A percentile compares a stretch with the other conserved stretches of the same genome.
Evolutionary conservation across 2,888 invertebrate genomes (phyloP).

Genomic region (Drosophila prolongata): DNA sequence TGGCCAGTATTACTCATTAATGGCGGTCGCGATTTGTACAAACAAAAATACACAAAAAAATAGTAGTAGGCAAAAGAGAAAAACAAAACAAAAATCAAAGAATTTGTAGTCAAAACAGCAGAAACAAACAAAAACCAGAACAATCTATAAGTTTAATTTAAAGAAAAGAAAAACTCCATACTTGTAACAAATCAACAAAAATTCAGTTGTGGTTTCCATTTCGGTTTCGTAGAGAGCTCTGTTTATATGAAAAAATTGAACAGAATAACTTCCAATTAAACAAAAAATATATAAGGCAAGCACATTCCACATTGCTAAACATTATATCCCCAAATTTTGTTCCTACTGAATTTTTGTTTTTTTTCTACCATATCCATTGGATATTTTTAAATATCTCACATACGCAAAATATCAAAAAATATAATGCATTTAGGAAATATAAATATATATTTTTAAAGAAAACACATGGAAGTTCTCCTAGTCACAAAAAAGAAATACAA

Average conservation of each 20-base stretch:
- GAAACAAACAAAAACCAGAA: conserved; percentile 27
- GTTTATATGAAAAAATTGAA: background rate
- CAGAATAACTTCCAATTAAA: conserved; percentile 3
- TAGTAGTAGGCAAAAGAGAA: conserved; percentile 6
- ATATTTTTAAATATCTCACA: conserved; percentile 5
- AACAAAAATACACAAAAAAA: conserved; percentile 18
- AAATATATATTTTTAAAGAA: conserved; percentile 5
- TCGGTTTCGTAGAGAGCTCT: conserved; percentile 23
- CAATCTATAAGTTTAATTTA: conserved; percentile 30
- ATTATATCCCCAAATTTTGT: background rate
- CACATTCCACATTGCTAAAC: conserved; percentile 12
- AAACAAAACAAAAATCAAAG: conserved; percentile 61
- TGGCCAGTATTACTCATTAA: conserved; percentile 37
- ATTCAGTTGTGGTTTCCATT: conserved; percentile 29
- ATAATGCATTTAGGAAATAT: conserved; percentile 1
- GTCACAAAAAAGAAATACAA: conserved; percentile 19
- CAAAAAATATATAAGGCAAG: conserved; percentile 11
- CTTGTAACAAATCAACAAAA: conserved; percentile 11
- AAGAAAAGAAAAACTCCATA: conserved; percentile 3
- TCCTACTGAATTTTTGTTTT: conserved; percentile 4
- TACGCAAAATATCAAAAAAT: background rate
- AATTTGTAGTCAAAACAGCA: conserved; percentile 58
- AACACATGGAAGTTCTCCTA: conserved; percentile 29
- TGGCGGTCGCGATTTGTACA: conserved; percentile 17
- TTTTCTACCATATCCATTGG: background rate